phyloP scores from a whole-genome alignment of 2,113 vertebrate species.

The Cervus canadensis region DNA sequence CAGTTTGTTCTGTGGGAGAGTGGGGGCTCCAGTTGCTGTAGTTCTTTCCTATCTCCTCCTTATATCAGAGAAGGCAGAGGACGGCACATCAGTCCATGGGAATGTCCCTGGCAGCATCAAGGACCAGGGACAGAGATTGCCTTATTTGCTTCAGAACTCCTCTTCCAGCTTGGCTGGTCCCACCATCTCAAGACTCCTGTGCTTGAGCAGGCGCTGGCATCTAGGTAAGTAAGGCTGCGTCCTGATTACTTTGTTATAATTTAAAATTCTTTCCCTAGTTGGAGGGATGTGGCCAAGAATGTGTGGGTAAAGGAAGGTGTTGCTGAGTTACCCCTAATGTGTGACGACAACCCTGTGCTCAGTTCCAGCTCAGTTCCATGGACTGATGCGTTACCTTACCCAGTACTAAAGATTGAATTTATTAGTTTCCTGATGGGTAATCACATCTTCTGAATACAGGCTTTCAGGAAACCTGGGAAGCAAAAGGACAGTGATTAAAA shows the following conservation, averaged over 20 bases:
- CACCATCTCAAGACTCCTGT: not conserved
- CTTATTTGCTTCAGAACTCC: not conserved
- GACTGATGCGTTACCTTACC: not conserved
- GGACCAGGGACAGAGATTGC: not conserved
- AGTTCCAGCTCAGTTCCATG: not conserved
- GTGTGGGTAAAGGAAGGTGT: not conserved
- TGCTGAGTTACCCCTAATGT: not conserved
- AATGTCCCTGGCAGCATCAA: not conserved
- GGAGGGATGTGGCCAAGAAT: not conserved
- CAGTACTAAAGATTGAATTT: not conserved
- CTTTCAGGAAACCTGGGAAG: not conserved
- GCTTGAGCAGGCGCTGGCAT: not conserved
- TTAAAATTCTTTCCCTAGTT: not conserved
- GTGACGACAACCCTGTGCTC: not conserved
- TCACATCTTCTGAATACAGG: not conserved
- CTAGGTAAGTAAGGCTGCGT: not conserved
- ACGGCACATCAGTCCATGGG: not conserved
- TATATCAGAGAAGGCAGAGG: not conserved
- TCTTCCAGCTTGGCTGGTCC: not conserved
- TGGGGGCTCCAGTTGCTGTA: not conserved
- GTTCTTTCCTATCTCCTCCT: not conserved
- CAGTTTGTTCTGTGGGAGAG: not conserved
- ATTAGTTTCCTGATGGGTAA: not conserved
- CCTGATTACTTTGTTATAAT: not conserved
- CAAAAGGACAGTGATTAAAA: slow-evolving; percentile 10